Conservation (phyloP, 2,113 vertebrate species). For the Chinchilla lanigera region DNA sequence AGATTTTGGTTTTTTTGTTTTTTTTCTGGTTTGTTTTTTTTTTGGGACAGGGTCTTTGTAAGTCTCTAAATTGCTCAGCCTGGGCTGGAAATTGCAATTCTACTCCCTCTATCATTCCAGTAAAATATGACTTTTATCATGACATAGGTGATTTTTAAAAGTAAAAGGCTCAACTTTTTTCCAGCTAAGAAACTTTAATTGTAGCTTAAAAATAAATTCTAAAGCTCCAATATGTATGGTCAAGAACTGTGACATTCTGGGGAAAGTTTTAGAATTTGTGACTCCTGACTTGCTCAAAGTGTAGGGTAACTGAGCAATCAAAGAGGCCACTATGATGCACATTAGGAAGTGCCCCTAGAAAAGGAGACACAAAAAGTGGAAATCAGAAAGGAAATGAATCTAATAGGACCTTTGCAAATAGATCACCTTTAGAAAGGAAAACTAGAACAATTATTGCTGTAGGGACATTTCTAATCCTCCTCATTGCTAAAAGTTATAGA, state of each 20-base stretch:
- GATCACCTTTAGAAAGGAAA: conserved; percentile 29
- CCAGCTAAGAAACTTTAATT: not conserved
- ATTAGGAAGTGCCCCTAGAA: not conserved
- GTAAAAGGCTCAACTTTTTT: not conserved
- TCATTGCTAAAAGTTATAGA: not conserved
- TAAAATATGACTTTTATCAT: not conserved
- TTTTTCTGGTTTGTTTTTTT: too few species aligned
- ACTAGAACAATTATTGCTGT: not conserved
- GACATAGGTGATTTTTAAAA: not conserved
- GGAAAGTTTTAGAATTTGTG: conserved; percentile 6
- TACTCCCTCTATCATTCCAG: not conserved
- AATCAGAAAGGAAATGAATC: not conserved
- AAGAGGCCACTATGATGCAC: not conserved
- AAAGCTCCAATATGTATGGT: not conserved
- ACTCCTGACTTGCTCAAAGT: not conserved
- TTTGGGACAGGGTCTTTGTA: not conserved
- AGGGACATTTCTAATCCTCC: not conserved
- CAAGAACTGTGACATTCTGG: not conserved
- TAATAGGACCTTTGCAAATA: not conserved
- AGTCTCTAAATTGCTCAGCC: not conserved
- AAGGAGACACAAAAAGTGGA: not conserved
- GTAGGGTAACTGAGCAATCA: not conserved
- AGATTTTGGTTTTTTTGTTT: too few species aligned
- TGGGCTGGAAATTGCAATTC: not conserved
- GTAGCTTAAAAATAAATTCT: not conserved